A percentile compares a stretch with the other conserved stretches of the same genome.
These are phyloP conservation scores for Bombus difficillimus DNA, from an alignment of 1,140 invertebrate genomes.

Conservation along the genomic window DNA sequence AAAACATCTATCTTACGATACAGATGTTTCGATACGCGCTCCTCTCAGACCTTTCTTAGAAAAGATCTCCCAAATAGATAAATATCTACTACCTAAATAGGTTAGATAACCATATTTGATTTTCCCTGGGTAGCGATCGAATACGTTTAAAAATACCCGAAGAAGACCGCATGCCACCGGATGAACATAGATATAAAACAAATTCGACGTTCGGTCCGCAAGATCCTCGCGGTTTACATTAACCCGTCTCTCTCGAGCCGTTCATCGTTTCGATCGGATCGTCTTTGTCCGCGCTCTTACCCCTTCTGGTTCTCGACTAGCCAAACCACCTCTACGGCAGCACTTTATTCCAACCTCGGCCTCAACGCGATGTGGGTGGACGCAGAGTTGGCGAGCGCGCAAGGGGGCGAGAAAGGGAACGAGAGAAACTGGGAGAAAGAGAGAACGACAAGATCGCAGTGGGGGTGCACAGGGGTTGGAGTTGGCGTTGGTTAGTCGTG, in stretches of 20 bases:
- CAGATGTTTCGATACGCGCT: no score
- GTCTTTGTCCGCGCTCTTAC: conserved; percentile 8
- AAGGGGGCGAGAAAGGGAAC: conserved; percentile 15
- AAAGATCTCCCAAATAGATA: neutral
- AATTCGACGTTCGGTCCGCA: conserved; percentile 37
- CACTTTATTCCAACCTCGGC: conserved; percentile 71
- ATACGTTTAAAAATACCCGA: neutral
- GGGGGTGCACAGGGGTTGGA: conserved; percentile 52
- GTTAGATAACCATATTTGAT: neutral
- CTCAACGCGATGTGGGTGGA: conserved; percentile 62
- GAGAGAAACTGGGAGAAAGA: conserved; percentile 3
- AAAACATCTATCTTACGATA: no score
- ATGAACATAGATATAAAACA: conserved; percentile 21
- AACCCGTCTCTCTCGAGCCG: conserved; percentile 49
- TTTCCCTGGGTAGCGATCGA: neutral
- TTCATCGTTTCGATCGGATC: neutral
- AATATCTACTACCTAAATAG: neutral
- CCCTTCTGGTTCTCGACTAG: conserved; percentile 36
- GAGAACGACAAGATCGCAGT: conserved; percentile 4
- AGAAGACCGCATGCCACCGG: neutral
- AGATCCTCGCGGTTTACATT: conserved; percentile 18
- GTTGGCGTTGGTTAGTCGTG: conserved; percentile 24
- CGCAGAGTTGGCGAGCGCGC: conserved; percentile 53
- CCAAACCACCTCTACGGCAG: conserved; percentile 60
- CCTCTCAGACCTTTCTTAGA: neutral